Evolutionary conservation across 2,888 invertebrate species (phyloP), one percentile per base, ranked within the genome.

Genomic region (Mellilla xanthometata): DNA sequence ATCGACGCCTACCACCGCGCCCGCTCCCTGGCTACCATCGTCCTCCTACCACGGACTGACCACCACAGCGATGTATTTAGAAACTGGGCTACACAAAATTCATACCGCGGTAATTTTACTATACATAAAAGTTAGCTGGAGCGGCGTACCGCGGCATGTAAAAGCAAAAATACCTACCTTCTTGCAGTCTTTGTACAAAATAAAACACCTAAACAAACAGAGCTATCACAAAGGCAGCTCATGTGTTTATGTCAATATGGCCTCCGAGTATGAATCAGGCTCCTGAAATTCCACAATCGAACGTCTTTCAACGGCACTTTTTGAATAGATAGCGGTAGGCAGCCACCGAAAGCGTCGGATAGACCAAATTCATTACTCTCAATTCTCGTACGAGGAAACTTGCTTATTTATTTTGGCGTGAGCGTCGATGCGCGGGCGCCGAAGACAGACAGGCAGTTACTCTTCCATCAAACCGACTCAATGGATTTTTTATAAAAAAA

Each of bases 341-440:
- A 32, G 11, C 9, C 26, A 28, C 12, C 29, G 39, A 39, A 47
- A 41, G 34, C 34, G 32, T 52, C 41, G 32, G 50, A 52, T 62
- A 52, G 41, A 62, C 54, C 48, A 31, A 55, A 60, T 58, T 54
- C 34, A 58, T 71, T 62, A 60, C 60, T 57, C 65, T 60, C 56
- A 59, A 61, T 56, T 54, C 52, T 30, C 56, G 59, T 52, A 61
- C 56, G 49, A 62, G 60, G 64, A 72, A 51, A 62, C 66, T 64
- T 66, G 81, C 71, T 81, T 88, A 83, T 87, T 88, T 87, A 81
- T 81, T 73, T 87, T 87, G 86, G 85, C 85, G 63, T 71, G 60
- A 51, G 69, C 63, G 57, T 56, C 64, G 74, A 86, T 87, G 82
- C 78, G 80, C 79, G 62, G 57, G 65, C 76, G 73, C 63, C 76